Evolutionary conservation across 2,797 vertebrate species (phyloP), one percentile per base, ranked within the genome.

Genomic region (Euphonia xanthogaster): DNA sequence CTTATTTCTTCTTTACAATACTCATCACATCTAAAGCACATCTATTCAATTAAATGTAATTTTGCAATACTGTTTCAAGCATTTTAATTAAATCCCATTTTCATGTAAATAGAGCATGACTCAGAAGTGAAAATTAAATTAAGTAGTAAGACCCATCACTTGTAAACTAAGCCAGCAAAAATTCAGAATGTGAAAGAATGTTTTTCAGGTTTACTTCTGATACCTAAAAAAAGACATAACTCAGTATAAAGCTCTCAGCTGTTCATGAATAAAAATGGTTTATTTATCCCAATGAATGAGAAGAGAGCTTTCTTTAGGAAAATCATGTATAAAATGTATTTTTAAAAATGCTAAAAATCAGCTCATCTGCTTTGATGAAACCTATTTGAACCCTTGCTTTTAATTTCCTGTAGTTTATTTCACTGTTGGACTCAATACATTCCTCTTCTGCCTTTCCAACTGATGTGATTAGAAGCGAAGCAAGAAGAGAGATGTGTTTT

Each of bases 111-210:
- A 83, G 7, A 65, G 24, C 28, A 60, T 78, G 93, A 94, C 58
- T 94, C 75, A 94, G 57, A 89, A 94, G 85, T 17, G 3, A 91
- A 81, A 94, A 90, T 51, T 5, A 67, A 76, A 76, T 89, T 47
- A 63, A 47, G 33, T 20, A 77, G 24, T 27, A 90, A 86, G 33
- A 57, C 9, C 48, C 62, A 65, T 50, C 53, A 61, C 35, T 86
- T 68, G 77, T 9, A 86, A 86, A 22, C 27, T 72, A 61, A 83
- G 30, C 21, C n/a, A 65, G 39, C 15, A 88, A 89, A 91, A 88
- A 83, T 31, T 80, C 55, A 83, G 50, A 88, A 65, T 1, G 5
- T 8, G 23, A 73, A 94, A 72, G 21, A 72, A 84, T 31, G 11
- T 66, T 90, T 42, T 77, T 71, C 57, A 37, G 45, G 16, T 65